Evolutionary conservation across 2,888 invertebrate species (phyloP).

Genomic region (Petrolisthes manimaculis): DNA sequence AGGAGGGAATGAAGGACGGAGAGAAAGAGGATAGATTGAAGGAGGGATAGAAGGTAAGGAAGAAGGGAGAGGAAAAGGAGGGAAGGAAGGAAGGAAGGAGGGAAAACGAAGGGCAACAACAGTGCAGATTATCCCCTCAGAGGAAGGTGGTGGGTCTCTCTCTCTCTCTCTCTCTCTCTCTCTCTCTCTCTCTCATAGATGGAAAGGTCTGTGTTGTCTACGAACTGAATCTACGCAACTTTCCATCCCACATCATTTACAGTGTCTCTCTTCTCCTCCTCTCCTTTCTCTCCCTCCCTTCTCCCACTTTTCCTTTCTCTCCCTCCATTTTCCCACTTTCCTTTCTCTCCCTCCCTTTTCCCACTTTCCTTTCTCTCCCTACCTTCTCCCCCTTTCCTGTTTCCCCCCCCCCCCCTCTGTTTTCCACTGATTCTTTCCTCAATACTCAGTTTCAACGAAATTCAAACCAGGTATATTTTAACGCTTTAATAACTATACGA

Average conservation of each 20-base stretch:
- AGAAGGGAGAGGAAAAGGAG: background rate
- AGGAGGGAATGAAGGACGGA: background rate
- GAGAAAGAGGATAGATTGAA: background rate
- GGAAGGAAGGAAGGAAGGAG: background rate
- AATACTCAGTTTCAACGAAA: background rate
- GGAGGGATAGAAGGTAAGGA: background rate
- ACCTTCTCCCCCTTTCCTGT: background rate
- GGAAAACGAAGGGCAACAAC: background rate
- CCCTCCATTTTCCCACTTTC: background rate
- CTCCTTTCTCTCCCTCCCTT: background rate
- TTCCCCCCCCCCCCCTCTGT: background rate
- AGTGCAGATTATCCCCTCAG: background rate
- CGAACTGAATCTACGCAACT: background rate
- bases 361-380: background rate
- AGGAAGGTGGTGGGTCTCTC: background rate
- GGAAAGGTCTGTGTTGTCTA: background rate
- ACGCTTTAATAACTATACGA: too few relatives aligned
- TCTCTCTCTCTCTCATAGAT: conserved; percentile 3
- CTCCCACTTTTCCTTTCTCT: background rate
- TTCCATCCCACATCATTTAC: background rate
- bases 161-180: conserved; percentile 13
- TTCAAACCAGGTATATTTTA: too few relatives aligned
- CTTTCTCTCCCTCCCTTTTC: background rate
- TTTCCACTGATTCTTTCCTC: background rate
- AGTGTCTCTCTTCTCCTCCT: background rate